Evolutionary conservation across 2,113 vertebrate species (phyloP).

Genomic region (Atlantisia rogersi): DNA sequence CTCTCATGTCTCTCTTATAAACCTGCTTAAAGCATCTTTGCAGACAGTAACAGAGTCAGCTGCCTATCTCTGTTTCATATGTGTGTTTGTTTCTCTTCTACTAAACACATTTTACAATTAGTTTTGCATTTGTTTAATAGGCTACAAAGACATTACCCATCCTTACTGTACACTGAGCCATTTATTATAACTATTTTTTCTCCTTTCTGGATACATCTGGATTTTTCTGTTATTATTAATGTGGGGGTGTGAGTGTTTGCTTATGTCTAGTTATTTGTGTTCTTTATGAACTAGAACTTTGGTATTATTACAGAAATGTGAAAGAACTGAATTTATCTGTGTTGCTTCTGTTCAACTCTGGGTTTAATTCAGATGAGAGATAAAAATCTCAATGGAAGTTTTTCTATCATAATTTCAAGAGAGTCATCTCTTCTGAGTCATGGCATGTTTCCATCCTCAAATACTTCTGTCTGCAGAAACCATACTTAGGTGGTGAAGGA

Average conservation of each 20-base stretch:
- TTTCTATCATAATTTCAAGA: neutral
- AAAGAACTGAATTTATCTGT: neutral
- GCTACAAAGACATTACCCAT: neutral
- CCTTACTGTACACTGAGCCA: neutral
- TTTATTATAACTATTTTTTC: neutral
- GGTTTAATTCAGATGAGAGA: neutral
- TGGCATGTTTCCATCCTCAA: neutral
- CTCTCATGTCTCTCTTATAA: neutral
- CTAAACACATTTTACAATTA: neutral
- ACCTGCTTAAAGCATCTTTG: neutral
- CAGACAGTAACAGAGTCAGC: neutral
- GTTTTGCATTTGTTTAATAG: neutral
- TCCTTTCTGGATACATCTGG: neutral
- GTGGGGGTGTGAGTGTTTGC: accelerated
- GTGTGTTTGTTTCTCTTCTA: neutral
- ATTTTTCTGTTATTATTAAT: neutral
- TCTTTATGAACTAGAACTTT: neutral
- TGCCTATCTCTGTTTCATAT: neutral
- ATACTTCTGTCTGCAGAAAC: neutral
- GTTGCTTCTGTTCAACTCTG: neutral
- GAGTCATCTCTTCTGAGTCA: neutral
- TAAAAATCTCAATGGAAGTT: neutral
- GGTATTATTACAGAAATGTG: neutral
- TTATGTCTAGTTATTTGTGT: neutral
- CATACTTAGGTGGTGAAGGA: neutral